Conservation (phyloP, 2,797 vertebrate genomes). For the Argya squamiceps region DNA sequence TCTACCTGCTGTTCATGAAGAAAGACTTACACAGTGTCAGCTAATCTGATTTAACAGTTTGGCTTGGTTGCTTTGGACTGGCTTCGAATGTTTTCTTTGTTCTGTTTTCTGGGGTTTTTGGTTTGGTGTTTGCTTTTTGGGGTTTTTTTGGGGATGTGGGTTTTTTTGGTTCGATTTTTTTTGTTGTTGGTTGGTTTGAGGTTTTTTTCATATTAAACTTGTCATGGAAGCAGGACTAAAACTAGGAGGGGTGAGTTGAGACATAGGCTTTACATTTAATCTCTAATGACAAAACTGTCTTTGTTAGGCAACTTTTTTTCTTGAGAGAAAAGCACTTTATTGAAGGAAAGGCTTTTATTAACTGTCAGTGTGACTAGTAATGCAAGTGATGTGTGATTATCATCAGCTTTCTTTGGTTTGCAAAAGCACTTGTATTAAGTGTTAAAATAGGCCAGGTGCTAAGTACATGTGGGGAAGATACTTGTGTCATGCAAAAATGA, state of each 20-base stretch:
- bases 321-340: neutral
- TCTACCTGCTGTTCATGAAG: neutral
- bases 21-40: rapidly evolving
- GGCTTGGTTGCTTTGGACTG: neutral
- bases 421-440: neutral
- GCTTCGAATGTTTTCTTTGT: neutral
- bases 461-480: rapidly evolving
- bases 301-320: neutral
- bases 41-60: neutral
- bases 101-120: neutral
- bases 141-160: neutral
- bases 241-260: neutral
- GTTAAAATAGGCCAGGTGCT: neutral
- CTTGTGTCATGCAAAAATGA: neutral
- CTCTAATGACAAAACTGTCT: neutral
- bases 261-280: neutral
- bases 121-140: neutral
- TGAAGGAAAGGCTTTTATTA: neutral
- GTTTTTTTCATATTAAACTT: neutral
- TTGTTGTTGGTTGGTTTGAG: neutral
- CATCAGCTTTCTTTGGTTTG: neutral
- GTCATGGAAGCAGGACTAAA: neutral
- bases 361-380: neutral
- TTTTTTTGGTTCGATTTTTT: neutral
- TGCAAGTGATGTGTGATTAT: neutral